Conservation (phyloP, 2,797 vertebrate genomes). For the Melanotaenia trifasciata region DNA sequence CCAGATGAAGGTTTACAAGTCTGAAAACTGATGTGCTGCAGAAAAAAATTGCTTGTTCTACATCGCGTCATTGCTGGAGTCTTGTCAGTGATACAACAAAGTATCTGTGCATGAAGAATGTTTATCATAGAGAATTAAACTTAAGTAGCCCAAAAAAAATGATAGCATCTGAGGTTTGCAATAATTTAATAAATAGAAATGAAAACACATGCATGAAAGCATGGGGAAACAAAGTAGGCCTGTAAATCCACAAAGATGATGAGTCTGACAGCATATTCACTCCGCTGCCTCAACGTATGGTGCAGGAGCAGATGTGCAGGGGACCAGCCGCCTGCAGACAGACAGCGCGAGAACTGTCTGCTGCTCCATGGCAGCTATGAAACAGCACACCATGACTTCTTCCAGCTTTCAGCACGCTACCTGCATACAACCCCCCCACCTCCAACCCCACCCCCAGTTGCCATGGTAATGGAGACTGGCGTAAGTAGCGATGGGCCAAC, state of each 20-base stretch:
- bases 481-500: conserved; percentile 68
- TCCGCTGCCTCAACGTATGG: conserved; percentile 22
- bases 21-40: conserved; percentile 18
- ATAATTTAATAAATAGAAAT: background rate
- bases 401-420: conserved; percentile 76
- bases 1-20: conserved; percentile 20
- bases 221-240: conserved; percentile 15
- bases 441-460: conserved; percentile 65
- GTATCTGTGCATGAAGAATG: background rate
- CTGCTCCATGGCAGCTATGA: conserved; percentile 74
- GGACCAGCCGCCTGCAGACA: conserved; percentile 27
- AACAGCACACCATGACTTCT: conserved; percentile 76
- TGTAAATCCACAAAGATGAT: conserved; percentile 27
- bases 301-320: conserved; percentile 33
- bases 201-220: background rate
- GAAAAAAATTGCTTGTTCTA: background rate
- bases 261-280: conserved; percentile 34
- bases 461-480: conserved; percentile 80
- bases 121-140: background rate
- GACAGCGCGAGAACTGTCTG: conserved; percentile 45
- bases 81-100: background rate
- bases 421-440: conserved; percentile 70
- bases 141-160: conserved; percentile 1
- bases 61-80: background rate
- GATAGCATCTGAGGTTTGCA: background rate